These are phyloP conservation scores for Psammodynastes pulverulentus DNA, from an alignment of 2,113 vertebrate genomes.

Conservation along the genomic window DNA sequence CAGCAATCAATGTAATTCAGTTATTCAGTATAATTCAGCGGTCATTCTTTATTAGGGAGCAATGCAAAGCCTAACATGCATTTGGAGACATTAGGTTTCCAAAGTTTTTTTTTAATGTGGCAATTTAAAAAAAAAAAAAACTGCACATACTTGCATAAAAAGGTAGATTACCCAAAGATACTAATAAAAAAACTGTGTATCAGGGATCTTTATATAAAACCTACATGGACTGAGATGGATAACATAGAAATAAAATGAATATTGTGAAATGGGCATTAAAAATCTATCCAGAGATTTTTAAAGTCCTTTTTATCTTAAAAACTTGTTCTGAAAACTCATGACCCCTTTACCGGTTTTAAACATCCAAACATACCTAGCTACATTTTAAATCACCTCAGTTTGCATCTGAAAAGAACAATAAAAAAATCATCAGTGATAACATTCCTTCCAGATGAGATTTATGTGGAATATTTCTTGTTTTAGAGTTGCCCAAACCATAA, in stretches of 20 bases:
- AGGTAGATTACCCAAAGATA: neutral
- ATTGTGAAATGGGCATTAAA: neutral
- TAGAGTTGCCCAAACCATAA: neutral
- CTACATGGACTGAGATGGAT: neutral
- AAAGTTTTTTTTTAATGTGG: neutral
- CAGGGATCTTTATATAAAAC: neutral
- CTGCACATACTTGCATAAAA: neutral
- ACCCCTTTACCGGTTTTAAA: neutral
- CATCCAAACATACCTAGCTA: neutral
- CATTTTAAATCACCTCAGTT: neutral
- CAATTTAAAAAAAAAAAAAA: neutral
- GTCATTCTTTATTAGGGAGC: neutral
- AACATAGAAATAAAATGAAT: neutral
- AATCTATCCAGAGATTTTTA: neutral
- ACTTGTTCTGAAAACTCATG: neutral
- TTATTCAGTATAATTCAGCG: neutral
- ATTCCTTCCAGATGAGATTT: neutral
- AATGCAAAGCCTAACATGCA: neutral
- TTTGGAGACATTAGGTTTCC: no score
- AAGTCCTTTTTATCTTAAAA: neutral
- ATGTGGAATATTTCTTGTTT: neutral
- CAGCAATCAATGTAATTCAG: neutral
- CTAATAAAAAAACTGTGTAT: neutral
- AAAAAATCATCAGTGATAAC: neutral
- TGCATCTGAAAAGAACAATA: neutral